Evolutionary conservation across 2,797 vertebrate species (phyloP).

Genomic region (Denticeps clupeoides): DNA sequence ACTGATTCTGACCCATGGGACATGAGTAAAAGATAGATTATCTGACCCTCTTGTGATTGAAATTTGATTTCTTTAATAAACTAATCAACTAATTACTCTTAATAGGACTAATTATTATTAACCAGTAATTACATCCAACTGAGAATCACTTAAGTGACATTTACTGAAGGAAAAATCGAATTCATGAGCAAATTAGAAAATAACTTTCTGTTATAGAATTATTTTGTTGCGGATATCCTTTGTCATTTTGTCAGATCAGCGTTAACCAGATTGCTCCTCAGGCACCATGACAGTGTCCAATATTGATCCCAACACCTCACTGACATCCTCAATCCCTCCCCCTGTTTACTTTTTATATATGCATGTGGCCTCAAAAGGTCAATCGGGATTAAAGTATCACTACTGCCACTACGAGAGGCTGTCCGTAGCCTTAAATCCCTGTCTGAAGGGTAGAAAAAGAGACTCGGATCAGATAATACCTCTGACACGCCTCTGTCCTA

Average conservation of each 20-base stretch:
- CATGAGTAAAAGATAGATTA: neutral
- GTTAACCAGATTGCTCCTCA: no score
- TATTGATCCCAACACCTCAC: neutral
- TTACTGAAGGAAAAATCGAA: neutral
- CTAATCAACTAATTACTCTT: constrained; percentile 4
- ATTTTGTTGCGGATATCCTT: no score
- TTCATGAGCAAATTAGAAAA: neutral
- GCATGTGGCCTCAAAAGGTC: constrained; percentile 50
- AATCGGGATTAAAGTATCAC: constrained; percentile 64
- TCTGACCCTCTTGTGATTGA: neutral
- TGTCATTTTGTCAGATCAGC: constrained; percentile 30
- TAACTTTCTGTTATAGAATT: no score
- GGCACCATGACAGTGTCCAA: no score
- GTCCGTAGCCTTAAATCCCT: constrained; percentile 50
- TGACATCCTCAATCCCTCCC: constrained; percentile 28
- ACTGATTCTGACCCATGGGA: neutral
- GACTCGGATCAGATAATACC: constrained; percentile 43
- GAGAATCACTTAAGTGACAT: constrained; percentile 1
- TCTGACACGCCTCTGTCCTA: constrained; percentile 21
- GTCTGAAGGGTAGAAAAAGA: constrained; percentile 44
- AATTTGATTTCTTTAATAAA: constrained; percentile 2
- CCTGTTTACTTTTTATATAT: constrained; percentile 52
- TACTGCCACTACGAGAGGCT: constrained; percentile 31
- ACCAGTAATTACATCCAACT: constrained; percentile 4
- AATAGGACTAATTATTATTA: constrained; percentile 2